Conservation (phyloP, 30 jellyfish, hydroid and myxozoan genomes). For the Rhopilema esculentum region DNA sequence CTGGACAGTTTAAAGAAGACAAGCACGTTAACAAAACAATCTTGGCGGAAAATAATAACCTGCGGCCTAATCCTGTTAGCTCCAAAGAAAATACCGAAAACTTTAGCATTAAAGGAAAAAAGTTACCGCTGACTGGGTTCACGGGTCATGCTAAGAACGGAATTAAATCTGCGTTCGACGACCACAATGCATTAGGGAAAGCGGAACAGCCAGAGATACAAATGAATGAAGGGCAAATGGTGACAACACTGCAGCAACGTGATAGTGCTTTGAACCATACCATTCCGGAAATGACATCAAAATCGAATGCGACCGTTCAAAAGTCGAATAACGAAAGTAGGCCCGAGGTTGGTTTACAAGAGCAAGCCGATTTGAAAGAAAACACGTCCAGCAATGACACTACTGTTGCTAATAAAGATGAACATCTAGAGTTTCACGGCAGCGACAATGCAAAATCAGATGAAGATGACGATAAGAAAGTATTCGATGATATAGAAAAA, state of each 20-base stretch:
- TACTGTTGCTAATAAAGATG: not conserved
- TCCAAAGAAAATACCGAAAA: not conserved
- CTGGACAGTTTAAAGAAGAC: not conserved
- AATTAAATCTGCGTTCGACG: not conserved
- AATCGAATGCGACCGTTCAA: not conserved
- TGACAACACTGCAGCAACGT: not conserved
- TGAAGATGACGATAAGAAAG: constrained; percentile 47
- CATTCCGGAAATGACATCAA: not conserved
- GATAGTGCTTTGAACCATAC: not conserved
- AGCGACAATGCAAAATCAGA: not conserved
- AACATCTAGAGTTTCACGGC: not conserved
- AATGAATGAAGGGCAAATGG: not conserved
- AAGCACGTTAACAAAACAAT: not conserved
- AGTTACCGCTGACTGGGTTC: not conserved
- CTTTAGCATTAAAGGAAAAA: not conserved
- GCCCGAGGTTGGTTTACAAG: not conserved
- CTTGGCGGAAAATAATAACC: not conserved
- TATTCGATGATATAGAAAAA: constrained; percentile 26
- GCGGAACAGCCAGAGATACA: not conserved
- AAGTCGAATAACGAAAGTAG: not conserved
- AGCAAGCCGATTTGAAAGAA: not conserved
- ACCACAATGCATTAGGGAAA: not conserved
- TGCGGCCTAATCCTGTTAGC: not conserved
- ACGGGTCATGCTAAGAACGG: not conserved
- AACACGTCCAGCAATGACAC: not conserved